Evolutionary conservation across 2,797 vertebrate genomes (phyloP).

Genomic region (Sphenopsis melanotis): DNA sequence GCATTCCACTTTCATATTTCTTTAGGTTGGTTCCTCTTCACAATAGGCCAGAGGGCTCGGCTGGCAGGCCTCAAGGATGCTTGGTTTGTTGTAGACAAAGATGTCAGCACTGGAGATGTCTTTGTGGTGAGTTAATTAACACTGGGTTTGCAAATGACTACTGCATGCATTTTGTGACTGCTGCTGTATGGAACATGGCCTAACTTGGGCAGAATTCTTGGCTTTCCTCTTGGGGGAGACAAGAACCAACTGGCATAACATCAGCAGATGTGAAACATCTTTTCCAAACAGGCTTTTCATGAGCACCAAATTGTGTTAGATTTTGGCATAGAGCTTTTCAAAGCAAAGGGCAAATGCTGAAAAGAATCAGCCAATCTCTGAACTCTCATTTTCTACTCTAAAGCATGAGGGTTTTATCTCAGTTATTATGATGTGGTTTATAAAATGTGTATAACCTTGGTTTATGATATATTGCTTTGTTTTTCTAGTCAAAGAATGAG

Average conservation of each 20-base stretch:
- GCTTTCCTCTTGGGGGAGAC: background rate
- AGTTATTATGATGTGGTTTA: background rate
- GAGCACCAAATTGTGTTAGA: background rate
- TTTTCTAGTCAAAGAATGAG: background rate
- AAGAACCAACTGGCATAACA: background rate
- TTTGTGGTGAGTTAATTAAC: constrained; percentile 84
- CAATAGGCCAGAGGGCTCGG: constrained; percentile 89
- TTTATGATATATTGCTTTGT: background rate
- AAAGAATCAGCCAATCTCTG: background rate
- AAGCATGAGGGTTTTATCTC: background rate
- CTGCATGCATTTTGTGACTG: background rate
- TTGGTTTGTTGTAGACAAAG: constrained; percentile 96
- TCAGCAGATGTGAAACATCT: background rate
- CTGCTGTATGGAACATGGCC: background rate
- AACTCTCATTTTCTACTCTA: background rate
- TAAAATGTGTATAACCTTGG: background rate
- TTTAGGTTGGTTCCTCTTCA: constrained; percentile 92
- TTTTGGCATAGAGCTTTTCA: background rate
- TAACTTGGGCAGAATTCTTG: background rate
- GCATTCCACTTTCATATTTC: background rate
- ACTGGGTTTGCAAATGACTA: background rate
- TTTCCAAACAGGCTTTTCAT: background rate
- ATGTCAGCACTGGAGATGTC: constrained; percentile 81
- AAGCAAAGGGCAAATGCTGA: background rate
- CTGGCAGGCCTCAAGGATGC: constrained; percentile 83